phyloP scores from a whole-genome alignment of 2,888 invertebrate genomes.

The Ormyrus thymus region DNA sequence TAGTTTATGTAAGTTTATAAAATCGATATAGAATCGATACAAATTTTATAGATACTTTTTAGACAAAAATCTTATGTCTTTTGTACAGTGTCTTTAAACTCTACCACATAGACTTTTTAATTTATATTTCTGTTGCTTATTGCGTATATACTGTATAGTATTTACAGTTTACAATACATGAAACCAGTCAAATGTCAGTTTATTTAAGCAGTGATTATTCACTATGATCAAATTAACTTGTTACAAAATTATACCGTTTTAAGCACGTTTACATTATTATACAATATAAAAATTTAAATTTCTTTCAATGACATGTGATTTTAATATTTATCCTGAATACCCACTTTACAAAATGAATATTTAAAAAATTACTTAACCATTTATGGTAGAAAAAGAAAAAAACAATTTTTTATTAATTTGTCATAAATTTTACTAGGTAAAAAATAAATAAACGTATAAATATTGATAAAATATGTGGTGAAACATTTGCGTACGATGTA shows the following conservation, averaged over 20 bases:
- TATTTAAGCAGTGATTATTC: not conserved
- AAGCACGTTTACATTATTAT: constrained; percentile 22
- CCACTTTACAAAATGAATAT: not conserved
- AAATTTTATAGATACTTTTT: constrained; percentile 12
- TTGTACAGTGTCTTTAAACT: constrained; percentile 39
- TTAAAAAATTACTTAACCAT: constrained; percentile 1
- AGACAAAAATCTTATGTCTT: not conserved
- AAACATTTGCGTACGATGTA: constrained; percentile 16
- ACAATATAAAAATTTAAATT: constrained; percentile 28
- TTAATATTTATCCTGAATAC: constrained; percentile 5
- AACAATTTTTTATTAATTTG: not conserved
- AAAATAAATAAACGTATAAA: constrained; percentile 57
- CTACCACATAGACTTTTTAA: constrained; percentile 31
- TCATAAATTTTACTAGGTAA: constrained; percentile 38
- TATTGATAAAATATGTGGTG: constrained; percentile 40
- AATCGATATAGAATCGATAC: constrained; percentile 36
- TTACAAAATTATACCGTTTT: constrained; percentile 16
- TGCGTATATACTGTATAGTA: not conserved
- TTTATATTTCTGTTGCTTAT: constrained; percentile 46
- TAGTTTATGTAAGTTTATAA: constrained; percentile 20
- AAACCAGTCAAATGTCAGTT: not conserved
- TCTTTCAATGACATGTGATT: not conserved
- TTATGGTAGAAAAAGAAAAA: not conserved
- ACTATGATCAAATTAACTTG: constrained; percentile 1
- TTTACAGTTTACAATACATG: not conserved